A percentile compares a stretch with the other conserved stretches of the same genome.
phyloP scores from a whole-genome alignment of 2,797 vertebrate species.

The Bucorvus abyssinicus region DNA sequence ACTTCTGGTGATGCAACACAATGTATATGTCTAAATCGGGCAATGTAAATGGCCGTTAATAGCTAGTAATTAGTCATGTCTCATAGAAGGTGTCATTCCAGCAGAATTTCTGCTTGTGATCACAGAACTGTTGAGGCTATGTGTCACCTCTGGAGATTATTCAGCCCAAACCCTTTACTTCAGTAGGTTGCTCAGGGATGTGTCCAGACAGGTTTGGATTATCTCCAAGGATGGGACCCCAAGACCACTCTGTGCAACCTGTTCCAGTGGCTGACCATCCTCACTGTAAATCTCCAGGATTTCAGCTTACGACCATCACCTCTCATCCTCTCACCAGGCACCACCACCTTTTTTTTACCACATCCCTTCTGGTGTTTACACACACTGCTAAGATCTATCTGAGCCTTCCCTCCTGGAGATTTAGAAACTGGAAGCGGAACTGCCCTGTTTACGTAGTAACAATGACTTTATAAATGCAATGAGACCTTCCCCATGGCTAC shows the following conservation, averaged over 20 bases:
- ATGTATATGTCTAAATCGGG: not conserved
- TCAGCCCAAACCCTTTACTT: not conserved
- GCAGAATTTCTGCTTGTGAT: not conserved
- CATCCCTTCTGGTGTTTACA: not conserved
- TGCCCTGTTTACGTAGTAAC: not conserved
- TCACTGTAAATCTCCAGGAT: not conserved
- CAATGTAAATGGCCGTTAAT: not conserved
- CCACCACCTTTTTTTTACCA: not conserved
- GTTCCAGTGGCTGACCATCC: not conserved
- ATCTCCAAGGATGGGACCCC: too few relatives aligned
- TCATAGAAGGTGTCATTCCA: not conserved
- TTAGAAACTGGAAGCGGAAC: not conserved
- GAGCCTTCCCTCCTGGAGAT: not conserved
- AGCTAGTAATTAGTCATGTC: not conserved
- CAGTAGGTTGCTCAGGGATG: not conserved
- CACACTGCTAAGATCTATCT: not conserved
- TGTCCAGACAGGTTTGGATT: not conserved
- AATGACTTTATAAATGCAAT: not conserved
- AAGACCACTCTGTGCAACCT: not conserved
- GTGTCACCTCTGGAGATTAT: not conserved
- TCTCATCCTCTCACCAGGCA: not conserved
- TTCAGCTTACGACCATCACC: not conserved
- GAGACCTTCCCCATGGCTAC: not conserved
- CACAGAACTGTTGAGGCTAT: not conserved
- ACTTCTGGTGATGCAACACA: not conserved